phyloP scores from a whole-genome alignment of 2,797 vertebrate species.

The Hypotaenidia okinawae region DNA sequence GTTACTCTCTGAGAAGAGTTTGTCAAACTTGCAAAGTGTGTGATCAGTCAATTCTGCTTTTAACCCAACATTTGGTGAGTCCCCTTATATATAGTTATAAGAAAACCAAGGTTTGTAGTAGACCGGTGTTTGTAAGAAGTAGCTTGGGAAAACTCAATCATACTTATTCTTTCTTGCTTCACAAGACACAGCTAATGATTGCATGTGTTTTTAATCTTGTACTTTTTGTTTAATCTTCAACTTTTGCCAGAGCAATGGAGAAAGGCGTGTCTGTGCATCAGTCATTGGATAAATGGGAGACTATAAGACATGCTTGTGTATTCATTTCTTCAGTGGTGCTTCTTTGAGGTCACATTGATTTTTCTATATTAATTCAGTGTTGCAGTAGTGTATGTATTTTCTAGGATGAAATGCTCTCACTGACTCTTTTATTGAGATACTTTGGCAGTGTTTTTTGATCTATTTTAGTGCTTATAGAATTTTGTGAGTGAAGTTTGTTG shows the following conservation, averaged over 20 bases:
- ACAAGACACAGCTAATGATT: not conserved
- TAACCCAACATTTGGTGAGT: not conserved
- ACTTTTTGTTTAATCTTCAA: not conserved
- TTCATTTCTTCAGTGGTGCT: slow-evolving; percentile 47
- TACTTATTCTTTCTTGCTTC: not conserved
- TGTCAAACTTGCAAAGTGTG: not conserved
- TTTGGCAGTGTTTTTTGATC: not conserved
- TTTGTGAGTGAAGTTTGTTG: not conserved
- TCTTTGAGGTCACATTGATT: slow-evolving; percentile 62
- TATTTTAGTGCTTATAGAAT: not conserved
- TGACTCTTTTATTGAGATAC: not conserved
- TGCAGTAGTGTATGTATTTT: not conserved
- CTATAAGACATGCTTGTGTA: slow-evolving; percentile 28
- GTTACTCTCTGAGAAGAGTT: not conserved
- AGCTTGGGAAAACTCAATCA: not conserved
- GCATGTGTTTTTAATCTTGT: not conserved
- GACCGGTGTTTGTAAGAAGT: not conserved
- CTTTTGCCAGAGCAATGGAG: slow-evolving; percentile 26
- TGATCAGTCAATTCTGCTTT: not conserved
- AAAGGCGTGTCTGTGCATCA: slow-evolving; percentile 32
- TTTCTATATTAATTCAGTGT: slow-evolving; percentile 60
- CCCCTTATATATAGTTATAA: not conserved
- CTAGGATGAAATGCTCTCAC: slow-evolving; percentile 13
- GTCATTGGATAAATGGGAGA: slow-evolving; percentile 13
- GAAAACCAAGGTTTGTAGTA: not conserved